Percentiles rank a stretch among this genome's conserved stretches.
Conservation (phyloP, 2,113 vertebrate genomes). For the Stegostoma tigrinum region DNA sequence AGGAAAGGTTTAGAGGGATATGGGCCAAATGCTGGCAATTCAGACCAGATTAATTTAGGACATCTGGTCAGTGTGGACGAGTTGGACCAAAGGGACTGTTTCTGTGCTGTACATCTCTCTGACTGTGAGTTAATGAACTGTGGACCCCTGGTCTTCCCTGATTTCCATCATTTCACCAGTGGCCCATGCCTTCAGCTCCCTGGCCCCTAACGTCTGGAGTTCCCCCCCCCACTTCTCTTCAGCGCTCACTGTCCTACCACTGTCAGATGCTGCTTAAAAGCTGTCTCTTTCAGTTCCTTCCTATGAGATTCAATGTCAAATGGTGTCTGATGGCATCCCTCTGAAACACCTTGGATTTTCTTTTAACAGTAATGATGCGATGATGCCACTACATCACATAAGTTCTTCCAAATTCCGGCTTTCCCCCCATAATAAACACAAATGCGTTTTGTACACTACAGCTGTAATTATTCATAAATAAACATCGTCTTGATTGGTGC, state of each 20-base stretch:
- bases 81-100: too few relatives aligned
- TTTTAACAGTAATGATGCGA: too few relatives aligned
- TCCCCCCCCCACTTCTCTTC: background rate
- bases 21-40: too few relatives aligned
- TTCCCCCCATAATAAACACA: conserved; percentile 38
- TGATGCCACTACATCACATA: too few relatives aligned
- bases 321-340: background rate
- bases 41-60: too few relatives aligned
- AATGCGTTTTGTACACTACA: conserved; percentile 52
- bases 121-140: background rate
- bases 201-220: background rate
- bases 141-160: too few relatives aligned
- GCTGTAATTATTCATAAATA: conserved; percentile 61
- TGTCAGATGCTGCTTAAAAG: background rate
- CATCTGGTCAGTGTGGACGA: too few relatives aligned
- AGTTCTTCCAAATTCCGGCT: background rate
- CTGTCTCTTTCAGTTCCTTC: background rate
- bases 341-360: background rate
- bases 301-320: background rate
- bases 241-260: background rate
- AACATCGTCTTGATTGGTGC: conserved; percentile 45
- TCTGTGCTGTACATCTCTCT: too few relatives aligned
- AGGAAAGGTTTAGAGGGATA: too few relatives aligned
- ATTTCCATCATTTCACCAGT: background rate
- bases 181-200: background rate